Evolutionary conservation across 2,888 invertebrate genomes (phyloP).

Genomic region (Drosophila koepferae): DNA sequence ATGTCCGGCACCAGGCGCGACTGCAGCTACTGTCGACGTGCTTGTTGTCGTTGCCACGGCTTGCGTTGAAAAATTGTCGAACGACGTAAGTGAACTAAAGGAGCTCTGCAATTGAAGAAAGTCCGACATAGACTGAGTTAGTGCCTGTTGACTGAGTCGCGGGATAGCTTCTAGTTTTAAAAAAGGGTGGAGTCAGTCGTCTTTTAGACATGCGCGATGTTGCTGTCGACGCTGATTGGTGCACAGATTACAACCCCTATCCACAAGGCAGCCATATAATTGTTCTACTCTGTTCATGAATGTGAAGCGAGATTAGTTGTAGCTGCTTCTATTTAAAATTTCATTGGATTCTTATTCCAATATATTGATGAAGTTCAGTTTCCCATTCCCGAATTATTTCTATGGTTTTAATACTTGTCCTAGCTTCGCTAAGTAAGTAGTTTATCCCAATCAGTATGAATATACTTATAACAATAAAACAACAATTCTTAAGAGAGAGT

Average conservation of each 20-base stretch:
- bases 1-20: constrained; percentile 55
- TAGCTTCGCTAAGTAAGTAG: neutral
- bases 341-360: too few species aligned
- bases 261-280: constrained; percentile 15
- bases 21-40: constrained; percentile 57
- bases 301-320: too few species aligned
- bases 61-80: constrained; percentile 85
- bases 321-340: neutral
- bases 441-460: neutral
- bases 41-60: constrained; percentile 72
- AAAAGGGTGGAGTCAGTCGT: constrained; percentile 58
- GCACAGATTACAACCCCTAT: constrained; percentile 63
- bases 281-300: neutral
- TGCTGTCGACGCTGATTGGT: constrained; percentile 54
- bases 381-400: neutral
- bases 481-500: neutral
- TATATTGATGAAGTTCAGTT: too few species aligned
- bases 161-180: constrained; percentile 23
- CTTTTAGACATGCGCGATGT: constrained; percentile 64
- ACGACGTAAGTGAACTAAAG: constrained; percentile 85
- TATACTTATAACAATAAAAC: neutral
- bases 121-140: constrained; percentile 69
- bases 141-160: neutral
- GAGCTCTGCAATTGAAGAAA: constrained; percentile 83
- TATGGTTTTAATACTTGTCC: too few species aligned